A percentile compares a stretch with the other conserved stretches of the same genome.
These are phyloP conservation scores for Orussus abietinus DNA, from an alignment of 1,140 invertebrate species.

Conservation along the genomic window DNA sequence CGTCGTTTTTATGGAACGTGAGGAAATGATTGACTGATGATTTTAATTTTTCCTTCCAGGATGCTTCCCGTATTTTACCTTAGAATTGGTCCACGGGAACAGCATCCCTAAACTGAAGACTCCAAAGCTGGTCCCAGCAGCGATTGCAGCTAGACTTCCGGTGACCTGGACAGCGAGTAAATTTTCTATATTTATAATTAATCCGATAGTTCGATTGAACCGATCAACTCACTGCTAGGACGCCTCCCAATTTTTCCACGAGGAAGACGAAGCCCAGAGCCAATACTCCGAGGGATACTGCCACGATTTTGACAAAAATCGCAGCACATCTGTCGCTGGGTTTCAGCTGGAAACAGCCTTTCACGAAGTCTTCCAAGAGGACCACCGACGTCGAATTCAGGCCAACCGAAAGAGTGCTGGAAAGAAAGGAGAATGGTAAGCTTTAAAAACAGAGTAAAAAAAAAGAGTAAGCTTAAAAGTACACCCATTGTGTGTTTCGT, in stretches of 20 bases:
- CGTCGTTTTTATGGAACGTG: too few species aligned
- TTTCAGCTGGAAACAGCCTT: slow-evolving; percentile 61
- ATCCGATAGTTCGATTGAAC: not conserved
- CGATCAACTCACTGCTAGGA: slow-evolving; percentile 61
- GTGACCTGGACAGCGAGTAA: slow-evolving; percentile 59
- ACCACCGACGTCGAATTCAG: slow-evolving; percentile 79
- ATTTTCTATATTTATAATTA: slow-evolving; percentile 8
- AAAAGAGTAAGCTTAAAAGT: too few species aligned
- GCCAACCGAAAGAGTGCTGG: slow-evolving; percentile 76
- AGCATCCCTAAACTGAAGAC: slow-evolving; percentile 83
- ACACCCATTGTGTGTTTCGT: too few species aligned
- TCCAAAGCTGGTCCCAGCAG: slow-evolving; percentile 79
- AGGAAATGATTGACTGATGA: too few species aligned
- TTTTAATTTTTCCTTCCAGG: too few species aligned
- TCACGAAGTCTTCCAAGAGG: slow-evolving; percentile 76
- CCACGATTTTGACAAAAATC: slow-evolving; percentile 63
- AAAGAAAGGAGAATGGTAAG: slow-evolving; percentile 14
- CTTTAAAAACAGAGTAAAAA: not conserved
- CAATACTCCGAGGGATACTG: slow-evolving; percentile 61
- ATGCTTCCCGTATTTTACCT: too few species aligned
- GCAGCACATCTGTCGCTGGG: slow-evolving; percentile 60
- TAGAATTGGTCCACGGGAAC: slow-evolving; percentile 75
- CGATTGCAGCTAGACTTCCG: slow-evolving; percentile 74
- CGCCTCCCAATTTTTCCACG: slow-evolving; percentile 68
- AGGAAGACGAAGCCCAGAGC: slow-evolving; percentile 66